A percentile compares a stretch with the other conserved stretches of the same genome.
Conservation (phyloP, 2,888 invertebrate genomes). For the Slavum lentiscoides region DNA sequence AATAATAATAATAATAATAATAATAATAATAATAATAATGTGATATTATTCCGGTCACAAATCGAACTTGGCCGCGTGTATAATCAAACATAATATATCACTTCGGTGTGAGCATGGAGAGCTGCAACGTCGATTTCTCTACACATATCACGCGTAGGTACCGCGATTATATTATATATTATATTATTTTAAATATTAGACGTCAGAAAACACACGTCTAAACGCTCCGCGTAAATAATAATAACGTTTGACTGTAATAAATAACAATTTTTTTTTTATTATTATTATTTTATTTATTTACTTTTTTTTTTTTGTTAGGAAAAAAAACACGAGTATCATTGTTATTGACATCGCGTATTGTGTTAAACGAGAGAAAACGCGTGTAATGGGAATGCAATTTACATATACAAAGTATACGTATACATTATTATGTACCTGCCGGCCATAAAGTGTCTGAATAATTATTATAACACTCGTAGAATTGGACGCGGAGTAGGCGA, state of each 20-base stretch:
- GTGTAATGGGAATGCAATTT: slow-evolving; percentile 23
- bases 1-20: no score
- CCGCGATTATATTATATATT: no score
- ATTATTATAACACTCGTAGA: slow-evolving; percentile 4
- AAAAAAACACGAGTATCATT: slow-evolving; percentile 17
- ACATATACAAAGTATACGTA: neutral
- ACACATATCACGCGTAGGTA: neutral
- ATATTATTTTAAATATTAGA: neutral
- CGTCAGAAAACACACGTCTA: neutral
- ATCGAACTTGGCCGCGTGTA: neutral
- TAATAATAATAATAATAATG: no score
- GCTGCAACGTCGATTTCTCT: neutral
- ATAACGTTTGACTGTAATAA: neutral
- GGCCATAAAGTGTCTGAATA: neutral
- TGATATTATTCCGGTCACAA: no score
- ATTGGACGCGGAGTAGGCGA: neutral
- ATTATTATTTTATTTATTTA: no score
- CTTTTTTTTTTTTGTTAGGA: neutral
- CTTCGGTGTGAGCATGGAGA: no score
- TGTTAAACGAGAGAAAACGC: slow-evolving; percentile 39
- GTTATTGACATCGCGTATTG: neutral
- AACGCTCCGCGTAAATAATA: neutral
- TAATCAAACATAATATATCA: neutral
- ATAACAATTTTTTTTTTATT: neutral
- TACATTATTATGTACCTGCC: neutral